Evolutionary conservation across 1,140 invertebrate species (phyloP).

Genomic region (Anagrus nilaparvatae): DNA sequence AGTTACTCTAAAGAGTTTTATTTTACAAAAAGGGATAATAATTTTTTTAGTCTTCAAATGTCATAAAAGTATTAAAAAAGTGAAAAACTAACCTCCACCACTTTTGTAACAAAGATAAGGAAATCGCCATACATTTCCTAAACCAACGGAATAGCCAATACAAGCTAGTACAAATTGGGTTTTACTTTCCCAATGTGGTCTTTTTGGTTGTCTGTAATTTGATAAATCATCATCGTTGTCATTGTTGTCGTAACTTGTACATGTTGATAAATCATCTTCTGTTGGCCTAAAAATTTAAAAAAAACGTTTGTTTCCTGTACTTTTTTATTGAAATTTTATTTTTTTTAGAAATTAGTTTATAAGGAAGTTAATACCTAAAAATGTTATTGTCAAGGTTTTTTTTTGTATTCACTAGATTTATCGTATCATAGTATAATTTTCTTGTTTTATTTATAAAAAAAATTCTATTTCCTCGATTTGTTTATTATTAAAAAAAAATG

Average conservation of each 20-base stretch:
- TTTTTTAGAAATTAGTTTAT: not conserved
- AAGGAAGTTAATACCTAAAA: too few species aligned
- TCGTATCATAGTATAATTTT: too few species aligned
- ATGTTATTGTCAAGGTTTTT: too few species aligned
- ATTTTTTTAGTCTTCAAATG: too few species aligned
- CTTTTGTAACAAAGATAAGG: constrained; percentile 77
- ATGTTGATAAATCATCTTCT: constrained; percentile 55
- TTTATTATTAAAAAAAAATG: too few species aligned
- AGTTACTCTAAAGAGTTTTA: too few species aligned
- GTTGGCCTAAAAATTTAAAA: constrained; percentile 43
- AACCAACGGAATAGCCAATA: constrained; percentile 83
- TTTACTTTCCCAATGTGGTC: constrained; percentile 81
- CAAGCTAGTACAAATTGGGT: constrained; percentile 83
- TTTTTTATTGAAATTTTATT: not conserved
- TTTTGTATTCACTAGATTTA: too few species aligned
- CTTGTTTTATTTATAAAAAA: too few species aligned
- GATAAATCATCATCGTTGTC: constrained; percentile 52
- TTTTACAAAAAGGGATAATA: too few species aligned
- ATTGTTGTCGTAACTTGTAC: constrained; percentile 52
- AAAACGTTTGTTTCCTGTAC: not conserved
- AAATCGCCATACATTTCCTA: constrained; percentile 87
- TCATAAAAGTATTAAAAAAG: too few species aligned
- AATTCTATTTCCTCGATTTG: too few species aligned
- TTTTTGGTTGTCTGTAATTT: constrained; percentile 57
- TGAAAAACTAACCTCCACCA: constrained; percentile 57